These are phyloP conservation scores for Furnarius figulus DNA, from an alignment of 2,113 vertebrate species.

Conservation along the genomic window DNA sequence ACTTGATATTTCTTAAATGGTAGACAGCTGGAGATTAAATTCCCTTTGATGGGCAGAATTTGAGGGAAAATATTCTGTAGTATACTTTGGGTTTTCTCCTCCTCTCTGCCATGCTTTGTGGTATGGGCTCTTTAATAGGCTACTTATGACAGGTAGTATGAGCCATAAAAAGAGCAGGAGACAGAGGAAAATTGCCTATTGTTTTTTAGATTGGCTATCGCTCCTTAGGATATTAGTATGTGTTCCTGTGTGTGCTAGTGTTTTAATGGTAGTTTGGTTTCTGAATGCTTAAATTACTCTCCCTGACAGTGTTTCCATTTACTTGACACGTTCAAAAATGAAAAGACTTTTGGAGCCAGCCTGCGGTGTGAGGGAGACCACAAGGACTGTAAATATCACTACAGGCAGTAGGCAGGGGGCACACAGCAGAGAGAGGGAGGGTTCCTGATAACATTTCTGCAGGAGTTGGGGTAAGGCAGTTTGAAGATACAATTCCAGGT, in stretches of 20 bases:
- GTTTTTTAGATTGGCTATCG: background rate
- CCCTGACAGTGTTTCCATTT: background rate
- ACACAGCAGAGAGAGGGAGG: background rate
- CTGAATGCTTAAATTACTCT: background rate
- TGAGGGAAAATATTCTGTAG: background rate
- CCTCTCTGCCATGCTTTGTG: background rate
- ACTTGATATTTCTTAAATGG: conserved; percentile 47
- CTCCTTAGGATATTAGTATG: background rate
- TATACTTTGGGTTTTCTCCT: background rate
- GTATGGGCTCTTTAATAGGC: background rate
- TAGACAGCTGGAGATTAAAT: conserved; percentile 65
- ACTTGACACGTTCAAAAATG: background rate
- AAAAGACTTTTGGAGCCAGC: background rate
- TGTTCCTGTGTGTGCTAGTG: background rate
- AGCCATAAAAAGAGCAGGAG: background rate
- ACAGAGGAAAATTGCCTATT: conserved; percentile 14
- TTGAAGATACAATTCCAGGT: background rate
- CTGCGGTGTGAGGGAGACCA: background rate
- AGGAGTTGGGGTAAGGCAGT: too few relatives aligned
- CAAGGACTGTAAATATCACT: rapidly evolving
- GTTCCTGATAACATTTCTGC: background rate
- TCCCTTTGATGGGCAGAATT: conserved; percentile 41
- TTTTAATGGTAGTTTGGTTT: background rate
- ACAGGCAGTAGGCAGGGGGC: background rate
- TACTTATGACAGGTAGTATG: conserved; percentile 1